A percentile compares a stretch with the other conserved stretches of the same genome.
Evolutionary conservation across 2,113 vertebrate species (phyloP).

Genomic region (Tyrannus savana): DNA sequence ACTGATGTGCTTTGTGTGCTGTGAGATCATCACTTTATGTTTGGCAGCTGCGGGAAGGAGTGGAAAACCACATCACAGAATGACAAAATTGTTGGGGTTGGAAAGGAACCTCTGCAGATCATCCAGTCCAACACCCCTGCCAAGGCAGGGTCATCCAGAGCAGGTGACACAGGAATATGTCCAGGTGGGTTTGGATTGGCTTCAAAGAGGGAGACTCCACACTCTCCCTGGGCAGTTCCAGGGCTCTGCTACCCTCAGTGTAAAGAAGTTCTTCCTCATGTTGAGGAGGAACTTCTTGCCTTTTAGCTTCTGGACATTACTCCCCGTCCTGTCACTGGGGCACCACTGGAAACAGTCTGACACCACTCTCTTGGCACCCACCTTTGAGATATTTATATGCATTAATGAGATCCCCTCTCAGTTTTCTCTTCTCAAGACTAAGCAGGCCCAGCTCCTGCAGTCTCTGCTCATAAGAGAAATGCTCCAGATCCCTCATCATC

Average conservation of each 20-base stretch:
- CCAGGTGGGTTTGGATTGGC: background rate
- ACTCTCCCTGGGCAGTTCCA: background rate
- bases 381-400: background rate
- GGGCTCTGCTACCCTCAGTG: background rate
- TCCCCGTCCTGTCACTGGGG: background rate
- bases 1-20: background rate
- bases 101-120: background rate
- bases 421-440: background rate
- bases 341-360: background rate
- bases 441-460: background rate
- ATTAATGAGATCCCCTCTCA: background rate
- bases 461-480: background rate
- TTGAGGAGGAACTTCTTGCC: background rate
- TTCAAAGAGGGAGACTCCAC: background rate
- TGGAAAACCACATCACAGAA: background rate
- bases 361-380: background rate
- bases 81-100: background rate
- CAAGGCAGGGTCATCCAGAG: background rate
- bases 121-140: background rate
- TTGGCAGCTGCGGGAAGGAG: background rate
- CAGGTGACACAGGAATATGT: background rate
- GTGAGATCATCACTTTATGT: background rate
- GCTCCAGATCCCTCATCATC: background rate
- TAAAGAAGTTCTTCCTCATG: background rate
- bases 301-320: background rate